phyloP scores from a whole-genome alignment of 1,140 invertebrate genomes.

The Zaprionus kolodkinae region DNA sequence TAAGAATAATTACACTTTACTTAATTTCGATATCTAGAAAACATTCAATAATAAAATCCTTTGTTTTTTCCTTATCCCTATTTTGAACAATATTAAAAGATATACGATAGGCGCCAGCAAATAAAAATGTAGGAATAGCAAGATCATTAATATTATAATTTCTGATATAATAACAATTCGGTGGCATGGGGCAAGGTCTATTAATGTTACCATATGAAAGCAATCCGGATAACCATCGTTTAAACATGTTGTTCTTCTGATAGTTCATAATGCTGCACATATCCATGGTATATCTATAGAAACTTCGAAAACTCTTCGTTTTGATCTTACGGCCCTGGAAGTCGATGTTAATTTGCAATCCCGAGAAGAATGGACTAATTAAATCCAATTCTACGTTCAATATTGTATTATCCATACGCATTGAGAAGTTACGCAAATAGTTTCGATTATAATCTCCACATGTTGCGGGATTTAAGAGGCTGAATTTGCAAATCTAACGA shows the following conservation, averaged over 20 bases:
- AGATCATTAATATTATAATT: constrained; percentile 47
- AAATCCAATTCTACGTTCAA: constrained; percentile 50
- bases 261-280: constrained; percentile 52
- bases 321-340: constrained; percentile 48
- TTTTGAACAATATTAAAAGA: constrained; percentile 24
- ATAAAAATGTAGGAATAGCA: constrained; percentile 47
- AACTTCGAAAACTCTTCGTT: constrained; percentile 42
- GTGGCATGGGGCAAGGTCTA: constrained; percentile 38
- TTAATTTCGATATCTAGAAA: constrained; percentile 46
- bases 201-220: constrained; percentile 43
- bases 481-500: constrained; percentile 4
- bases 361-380: constrained; percentile 24
- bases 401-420: constrained; percentile 16
- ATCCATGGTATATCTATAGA: constrained; percentile 59
- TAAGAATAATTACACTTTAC: constrained; percentile 2
- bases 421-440: constrained; percentile 50
- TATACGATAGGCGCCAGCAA: constrained; percentile 37
- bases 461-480: not conserved
- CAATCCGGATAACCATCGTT: constrained; percentile 46
- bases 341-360: constrained; percentile 48
- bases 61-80: not conserved
- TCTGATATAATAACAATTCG: constrained; percentile 38
- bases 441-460: constrained; percentile 39
- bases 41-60: constrained; percentile 47
- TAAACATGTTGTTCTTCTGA: constrained; percentile 54